Conservation (phyloP, 2,113 vertebrate genomes). For the Apodemus sylvaticus region DNA sequence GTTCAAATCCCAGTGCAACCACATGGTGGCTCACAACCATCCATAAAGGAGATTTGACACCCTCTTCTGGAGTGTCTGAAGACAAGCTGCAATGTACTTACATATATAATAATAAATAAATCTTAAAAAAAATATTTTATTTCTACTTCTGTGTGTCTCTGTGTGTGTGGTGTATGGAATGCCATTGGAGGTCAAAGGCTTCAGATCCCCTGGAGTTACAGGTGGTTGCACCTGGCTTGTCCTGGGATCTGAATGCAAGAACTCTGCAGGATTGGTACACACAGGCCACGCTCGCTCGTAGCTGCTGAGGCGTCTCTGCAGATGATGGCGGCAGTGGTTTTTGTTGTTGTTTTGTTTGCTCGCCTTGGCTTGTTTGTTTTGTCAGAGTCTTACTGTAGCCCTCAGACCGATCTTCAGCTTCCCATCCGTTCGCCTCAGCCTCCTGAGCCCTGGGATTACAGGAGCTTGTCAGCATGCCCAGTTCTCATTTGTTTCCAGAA, state of each 20-base stretch:
- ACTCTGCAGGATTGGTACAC: neutral
- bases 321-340: too few species aligned
- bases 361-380: neutral
- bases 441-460: neutral
- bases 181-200: neutral
- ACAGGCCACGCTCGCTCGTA: neutral
- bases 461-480: neutral
- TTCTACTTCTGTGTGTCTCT: too few species aligned
- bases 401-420: neutral
- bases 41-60: too few species aligned
- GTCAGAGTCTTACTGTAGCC: neutral
- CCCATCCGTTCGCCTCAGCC: neutral
- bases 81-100: too few species aligned
- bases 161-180: neutral
- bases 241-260: neutral
- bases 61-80: too few species aligned
- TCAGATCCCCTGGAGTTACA: neutral
- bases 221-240: neutral
- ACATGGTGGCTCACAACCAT: too few species aligned
- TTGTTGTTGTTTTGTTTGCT: neutral
- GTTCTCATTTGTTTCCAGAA: constrained; percentile 9
- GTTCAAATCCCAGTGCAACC: too few species aligned
- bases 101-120: too few species aligned
- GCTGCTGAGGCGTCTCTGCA: neutral
- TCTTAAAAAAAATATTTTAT: too few species aligned